A percentile compares a stretch with the other conserved stretches of the same genome.
Evolutionary conservation across 2,113 vertebrate species (phyloP).

Genomic region (Indicator indicator): DNA sequence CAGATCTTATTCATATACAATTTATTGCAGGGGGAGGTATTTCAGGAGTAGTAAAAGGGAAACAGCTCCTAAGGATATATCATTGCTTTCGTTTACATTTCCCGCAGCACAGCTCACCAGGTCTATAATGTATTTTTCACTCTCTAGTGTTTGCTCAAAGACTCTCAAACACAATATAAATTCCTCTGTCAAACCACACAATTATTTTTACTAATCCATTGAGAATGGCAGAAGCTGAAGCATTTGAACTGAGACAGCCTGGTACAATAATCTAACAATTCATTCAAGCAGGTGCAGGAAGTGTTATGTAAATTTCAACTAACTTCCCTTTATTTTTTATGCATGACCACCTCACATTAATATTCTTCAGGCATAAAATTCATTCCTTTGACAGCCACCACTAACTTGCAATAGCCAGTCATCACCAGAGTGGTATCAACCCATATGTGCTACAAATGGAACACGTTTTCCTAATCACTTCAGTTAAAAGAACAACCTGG

Average conservation of each 20-base stretch:
- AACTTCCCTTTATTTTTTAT: slow-evolving; percentile 58
- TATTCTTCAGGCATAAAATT: slow-evolving; percentile 53
- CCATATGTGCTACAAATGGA: neutral
- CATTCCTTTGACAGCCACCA: slow-evolving; percentile 54
- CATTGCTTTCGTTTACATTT: slow-evolving; percentile 50
- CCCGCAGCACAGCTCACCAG: neutral
- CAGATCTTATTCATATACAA: slow-evolving; percentile 32
- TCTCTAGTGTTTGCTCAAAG: slow-evolving; percentile 67
- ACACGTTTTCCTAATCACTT: slow-evolving; percentile 9
- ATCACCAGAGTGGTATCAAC: neutral
- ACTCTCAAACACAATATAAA: slow-evolving; percentile 71
- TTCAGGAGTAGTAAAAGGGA: slow-evolving; percentile 47
- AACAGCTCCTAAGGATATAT: slow-evolving; percentile 45
- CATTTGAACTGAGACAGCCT: slow-evolving; percentile 47
- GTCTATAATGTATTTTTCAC: slow-evolving; percentile 68
- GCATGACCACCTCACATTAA: slow-evolving; percentile 47
- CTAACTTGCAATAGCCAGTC: neutral
- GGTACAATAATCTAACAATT: slow-evolving; percentile 56
- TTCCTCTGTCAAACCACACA: slow-evolving; percentile 64
- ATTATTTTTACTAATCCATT: slow-evolving; percentile 71
- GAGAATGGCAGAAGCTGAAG: slow-evolving; percentile 64
- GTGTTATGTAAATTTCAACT: slow-evolving; percentile 68
- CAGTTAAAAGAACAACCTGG: neutral
- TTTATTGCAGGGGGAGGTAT: slow-evolving; percentile 42
- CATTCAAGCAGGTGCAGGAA: slow-evolving; percentile 48